Evolutionary conservation across 2,797 vertebrate species (phyloP).

Genomic region (Siniperca obscura): DNA sequence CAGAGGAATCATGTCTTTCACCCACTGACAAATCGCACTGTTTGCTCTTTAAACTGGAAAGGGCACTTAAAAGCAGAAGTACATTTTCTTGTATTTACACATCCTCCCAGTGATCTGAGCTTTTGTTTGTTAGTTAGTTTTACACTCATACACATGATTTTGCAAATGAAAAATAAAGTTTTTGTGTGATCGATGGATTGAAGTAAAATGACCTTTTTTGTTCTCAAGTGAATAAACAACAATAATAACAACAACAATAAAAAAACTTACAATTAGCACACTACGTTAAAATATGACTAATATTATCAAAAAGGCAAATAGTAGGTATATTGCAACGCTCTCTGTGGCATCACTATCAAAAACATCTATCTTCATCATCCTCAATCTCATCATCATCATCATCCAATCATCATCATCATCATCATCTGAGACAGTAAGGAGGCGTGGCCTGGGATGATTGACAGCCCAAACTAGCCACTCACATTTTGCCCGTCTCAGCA

Average conservation of each 20-base stretch:
- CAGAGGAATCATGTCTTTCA: not conserved
- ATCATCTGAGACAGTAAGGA: slow-evolving; percentile 71
- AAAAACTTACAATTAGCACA: slow-evolving; percentile 69
- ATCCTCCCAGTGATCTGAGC: slow-evolving; percentile 35
- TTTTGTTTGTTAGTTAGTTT: slow-evolving; percentile 64
- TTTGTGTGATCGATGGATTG: slow-evolving; percentile 52
- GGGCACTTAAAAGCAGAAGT: slow-evolving; percentile 60
- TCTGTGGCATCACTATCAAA: slow-evolving; percentile 78
- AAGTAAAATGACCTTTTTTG: slow-evolving; percentile 69
- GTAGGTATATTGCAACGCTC: slow-evolving; percentile 88
- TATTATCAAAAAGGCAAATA: slow-evolving; percentile 87
- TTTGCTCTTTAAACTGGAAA: slow-evolving; percentile 38
- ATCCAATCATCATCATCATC: slow-evolving; percentile 65
- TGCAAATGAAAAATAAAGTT: slow-evolving; percentile 31
- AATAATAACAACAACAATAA: slow-evolving; percentile 70
- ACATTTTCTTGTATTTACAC: slow-evolving; percentile 34
- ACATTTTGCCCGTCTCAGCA: slow-evolving; percentile 71
- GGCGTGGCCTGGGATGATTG: slow-evolving; percentile 75
- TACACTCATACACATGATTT: slow-evolving; percentile 56
- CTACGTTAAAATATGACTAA: slow-evolving; percentile 83
- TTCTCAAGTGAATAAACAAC: slow-evolving; percentile 72
- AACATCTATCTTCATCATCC: slow-evolving; percentile 73
- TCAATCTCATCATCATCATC: slow-evolving; percentile 61
- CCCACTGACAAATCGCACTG: not conserved
- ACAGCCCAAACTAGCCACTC: slow-evolving; percentile 73